These are phyloP conservation scores for Toxonevra muliebris DNA, from an alignment of 2,888 invertebrate species.

Conservation along the genomic window DNA sequence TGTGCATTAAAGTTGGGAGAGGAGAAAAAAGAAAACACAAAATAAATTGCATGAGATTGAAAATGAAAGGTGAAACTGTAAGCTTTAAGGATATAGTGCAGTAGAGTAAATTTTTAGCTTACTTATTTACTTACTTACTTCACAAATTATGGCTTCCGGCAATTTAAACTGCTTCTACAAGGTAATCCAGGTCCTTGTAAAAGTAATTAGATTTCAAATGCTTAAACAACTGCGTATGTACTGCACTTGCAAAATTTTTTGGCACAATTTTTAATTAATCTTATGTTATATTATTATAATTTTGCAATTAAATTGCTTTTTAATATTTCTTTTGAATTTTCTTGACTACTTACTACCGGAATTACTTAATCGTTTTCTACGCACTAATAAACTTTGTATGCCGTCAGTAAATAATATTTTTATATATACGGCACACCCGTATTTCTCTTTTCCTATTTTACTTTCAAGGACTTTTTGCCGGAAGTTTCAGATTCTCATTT, in stretches of 20 bases:
- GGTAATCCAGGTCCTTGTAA: conserved; percentile 47
- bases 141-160: background rate
- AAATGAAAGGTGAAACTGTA: background rate
- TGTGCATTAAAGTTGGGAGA: conserved; percentile 1
- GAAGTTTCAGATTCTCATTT: too few species aligned
- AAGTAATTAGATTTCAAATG: conserved; percentile 24
- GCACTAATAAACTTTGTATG: too few species aligned
- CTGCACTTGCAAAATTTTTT: conserved; percentile 1
- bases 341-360: background rate
- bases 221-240: background rate
- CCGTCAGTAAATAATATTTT: too few species aligned
- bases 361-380: background rate
- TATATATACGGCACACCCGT: too few species aligned
- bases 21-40: background rate
- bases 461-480: too few species aligned
- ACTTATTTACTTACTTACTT: background rate
- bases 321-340: background rate
- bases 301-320: too few species aligned
- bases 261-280: conserved; percentile 19
- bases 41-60: background rate
- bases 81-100: background rate
- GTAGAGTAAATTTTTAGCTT: background rate
- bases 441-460: too few species aligned
- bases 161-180: conserved; percentile 33
- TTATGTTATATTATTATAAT: too few species aligned